Evolutionary conservation across 2,797 vertebrate species (phyloP), one percentile per base, ranked within the genome.

Genomic region (Schizopygopsis malacanthus): DNA sequence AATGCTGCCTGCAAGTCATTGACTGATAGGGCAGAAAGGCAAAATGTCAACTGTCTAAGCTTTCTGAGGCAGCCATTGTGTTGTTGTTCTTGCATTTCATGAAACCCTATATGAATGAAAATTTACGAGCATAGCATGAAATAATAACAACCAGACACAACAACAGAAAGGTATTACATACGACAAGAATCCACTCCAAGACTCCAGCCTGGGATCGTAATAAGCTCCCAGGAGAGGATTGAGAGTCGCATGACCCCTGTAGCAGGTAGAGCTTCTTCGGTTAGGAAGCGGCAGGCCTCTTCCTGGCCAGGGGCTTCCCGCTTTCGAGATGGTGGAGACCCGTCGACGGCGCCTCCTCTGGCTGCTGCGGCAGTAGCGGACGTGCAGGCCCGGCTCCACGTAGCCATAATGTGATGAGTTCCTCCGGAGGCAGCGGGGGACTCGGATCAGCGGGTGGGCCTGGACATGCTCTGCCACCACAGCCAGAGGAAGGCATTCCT

Each of bases 171-270:
- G 33, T 69, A 65, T 83, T 95, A 98, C 97, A 93, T 98, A 99
- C 97, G 95, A 95, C 91, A 98, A 93, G 85, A 95, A 95, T 89
- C 94, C 75, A 84, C 93, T 97, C 96, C 96, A 97, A 88, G 93
- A 89, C 33, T 96, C 96, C 63, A 92, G 90, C 0, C 59, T 88
- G 4, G 85, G 73, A 87, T 95, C 89, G 45, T 93, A 93, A 88
- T 89, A 88, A 59, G 87, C 87, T 33, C 91, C 92, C 85, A 89
- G 88, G 0, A 90, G 72, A 3, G 93, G 90, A 85, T 87, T 90
- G 73, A 94, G 88, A 10, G 92, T 85, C 4, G 92, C 89, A 6
- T 92, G 91, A n/a, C 90, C 90, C 88, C 93, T 87, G 91, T 84
- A 93, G 76, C 93, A 72, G 61, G 90, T 89, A 0, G 95, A 95